Base-by-base conservation (phyloP, 35 echinoderm and acorn worm genomes). In the Nesometra sesokonis region DNA sequence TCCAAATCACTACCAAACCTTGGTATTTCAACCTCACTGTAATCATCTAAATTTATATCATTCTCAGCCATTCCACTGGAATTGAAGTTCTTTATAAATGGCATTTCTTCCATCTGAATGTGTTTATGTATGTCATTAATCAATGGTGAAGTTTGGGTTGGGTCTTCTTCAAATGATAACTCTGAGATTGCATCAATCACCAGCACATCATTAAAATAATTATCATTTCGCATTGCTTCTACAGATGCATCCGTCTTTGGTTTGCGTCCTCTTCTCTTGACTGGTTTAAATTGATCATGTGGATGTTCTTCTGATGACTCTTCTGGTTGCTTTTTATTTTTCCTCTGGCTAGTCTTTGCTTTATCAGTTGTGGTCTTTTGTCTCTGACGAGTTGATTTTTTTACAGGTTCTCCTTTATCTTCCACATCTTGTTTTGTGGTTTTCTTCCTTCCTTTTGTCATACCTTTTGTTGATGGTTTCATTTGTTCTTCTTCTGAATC, bases 1-100 rank as follows among this genome's bases (percentile, higher is more conserved):
- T 87, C 92, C 9, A 89, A 91, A 15, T 86, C 91, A 7, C 47
- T 36, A 3, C 87, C 90, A 76, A 84, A 87, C 79, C 95, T 40
- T 23, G 92, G 95, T 57, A 97, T 90, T 77, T 97, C 95, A 85
- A 97, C 91, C 57, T 97, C 95, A 87, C 91, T 91, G 32, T 85
- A 77, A 31, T 93, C 52, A 67, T 67, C 9, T 27, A 67, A 9
- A 27, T 67, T 67, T 43, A 43, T 4, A 7, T 4, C 15, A 43
- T 43, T 15, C 39, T 7, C 15, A 43, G 5, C 39, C 4, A 15
- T 7, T 43, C 4, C 15, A 15, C 39, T 43, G 39, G 15, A 43
- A 43, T 15, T 15, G 15, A 43, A n/a, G n/a, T n/a, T n/a, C n/a
- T n/a, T n/a, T n/a, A n/a, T n/a, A n/a, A n/a, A n/a, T n/a, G n/a